phyloP scores from a whole-genome alignment of 2,888 invertebrate genomes.

The Pegoplata infirma region DNA sequence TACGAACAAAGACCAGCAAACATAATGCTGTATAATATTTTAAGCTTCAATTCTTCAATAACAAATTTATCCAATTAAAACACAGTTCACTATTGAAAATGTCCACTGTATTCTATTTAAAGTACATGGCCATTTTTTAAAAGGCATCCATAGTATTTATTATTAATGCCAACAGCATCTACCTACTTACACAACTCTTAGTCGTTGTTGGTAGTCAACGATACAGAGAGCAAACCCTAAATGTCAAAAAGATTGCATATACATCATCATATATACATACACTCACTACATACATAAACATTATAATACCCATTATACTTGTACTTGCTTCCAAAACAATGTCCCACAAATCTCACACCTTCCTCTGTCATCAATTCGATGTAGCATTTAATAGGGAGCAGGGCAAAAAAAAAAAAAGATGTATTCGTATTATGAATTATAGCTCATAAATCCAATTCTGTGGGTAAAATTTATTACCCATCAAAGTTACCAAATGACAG shows the following conservation, averaged over 20 bases:
- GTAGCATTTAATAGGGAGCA: conserved; percentile 33
- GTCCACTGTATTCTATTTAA: not conserved
- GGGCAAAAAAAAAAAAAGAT: too few relatives aligned
- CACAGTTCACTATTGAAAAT: too few relatives aligned
- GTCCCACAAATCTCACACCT: conserved; percentile 13
- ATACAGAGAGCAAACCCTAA: not conserved
- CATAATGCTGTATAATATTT: too few relatives aligned
- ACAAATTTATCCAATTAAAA: too few relatives aligned
- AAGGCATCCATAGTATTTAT: conserved; percentile 42
- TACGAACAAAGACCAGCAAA: too few relatives aligned
- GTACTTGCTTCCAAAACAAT: conserved; percentile 3
- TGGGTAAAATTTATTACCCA: conserved; percentile 63
- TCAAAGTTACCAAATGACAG: conserved; percentile 43
- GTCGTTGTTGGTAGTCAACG: not conserved
- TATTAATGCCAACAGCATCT: conserved; percentile 49
- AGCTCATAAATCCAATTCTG: conserved; percentile 65
- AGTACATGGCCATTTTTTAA: too few relatives aligned
- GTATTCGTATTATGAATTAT: conserved; percentile 64
- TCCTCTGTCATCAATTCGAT: conserved; percentile 16
- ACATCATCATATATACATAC: not conserved
- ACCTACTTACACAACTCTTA: conserved; percentile 24
- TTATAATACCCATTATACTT: not conserved
- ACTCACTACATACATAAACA: not conserved
- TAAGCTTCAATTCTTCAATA: too few relatives aligned
- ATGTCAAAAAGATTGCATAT: not conserved